Evolutionary conservation across 2,888 invertebrate genomes (phyloP).

Genomic region (Epiblema foenella): DNA sequence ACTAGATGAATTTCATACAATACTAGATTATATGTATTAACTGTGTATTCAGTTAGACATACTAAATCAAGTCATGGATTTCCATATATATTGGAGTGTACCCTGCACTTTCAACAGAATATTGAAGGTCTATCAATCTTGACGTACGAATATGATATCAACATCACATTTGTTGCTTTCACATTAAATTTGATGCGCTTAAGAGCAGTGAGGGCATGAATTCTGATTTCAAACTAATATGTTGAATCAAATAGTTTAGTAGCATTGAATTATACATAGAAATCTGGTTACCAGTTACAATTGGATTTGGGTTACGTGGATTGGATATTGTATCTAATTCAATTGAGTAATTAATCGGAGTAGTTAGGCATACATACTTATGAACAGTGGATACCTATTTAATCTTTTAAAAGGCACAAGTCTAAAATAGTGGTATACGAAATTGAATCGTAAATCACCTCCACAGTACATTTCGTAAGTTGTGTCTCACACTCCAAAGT

Average conservation of each 20-base stretch:
- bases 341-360: conserved; percentile 16
- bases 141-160: neutral
- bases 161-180: neutral
- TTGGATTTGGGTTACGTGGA: conserved; percentile 8
- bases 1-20: neutral
- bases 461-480: too few relatives aligned
- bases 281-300: conserved; percentile 8
- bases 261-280: conserved; percentile 14
- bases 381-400: too few relatives aligned
- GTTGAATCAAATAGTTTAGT: neutral
- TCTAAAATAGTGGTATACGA: too few relatives aligned
- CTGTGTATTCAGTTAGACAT: neutral
- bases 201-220: neutral
- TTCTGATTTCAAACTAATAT: neutral
- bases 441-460: too few relatives aligned
- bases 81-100: conserved; percentile 24
- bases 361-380: too few relatives aligned
- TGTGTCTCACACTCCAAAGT: too few relatives aligned
- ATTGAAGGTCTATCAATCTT: neutral
- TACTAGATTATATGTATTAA: neutral
- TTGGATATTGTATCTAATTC: conserved; percentile 6
- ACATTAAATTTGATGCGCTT: too few relatives aligned
- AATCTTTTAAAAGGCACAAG: too few relatives aligned
- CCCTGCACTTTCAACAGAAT: neutral
- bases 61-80: neutral